phyloP scores from a whole-genome alignment of 2,797 vertebrate species.

The Anas flavirostris region DNA sequence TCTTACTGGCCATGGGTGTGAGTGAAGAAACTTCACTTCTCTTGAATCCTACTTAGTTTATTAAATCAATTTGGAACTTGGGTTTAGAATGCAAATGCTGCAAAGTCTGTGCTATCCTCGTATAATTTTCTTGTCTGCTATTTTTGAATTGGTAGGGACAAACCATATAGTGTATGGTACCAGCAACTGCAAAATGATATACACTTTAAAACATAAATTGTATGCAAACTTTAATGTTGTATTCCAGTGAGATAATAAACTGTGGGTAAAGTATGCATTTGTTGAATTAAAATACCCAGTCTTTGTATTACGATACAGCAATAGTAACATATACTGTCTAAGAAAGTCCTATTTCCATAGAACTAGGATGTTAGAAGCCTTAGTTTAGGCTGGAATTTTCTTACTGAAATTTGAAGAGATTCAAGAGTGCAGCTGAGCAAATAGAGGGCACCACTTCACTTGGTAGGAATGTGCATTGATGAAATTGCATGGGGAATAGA shows the following conservation, averaged over 20 bases:
- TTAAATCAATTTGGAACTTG: not conserved
- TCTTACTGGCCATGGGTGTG: not conserved
- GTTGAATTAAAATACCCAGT: not conserved
- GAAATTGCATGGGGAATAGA: not conserved
- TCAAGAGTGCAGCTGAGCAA: not conserved
- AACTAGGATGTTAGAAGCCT: not conserved
- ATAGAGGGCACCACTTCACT: not conserved
- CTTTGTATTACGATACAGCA: not conserved
- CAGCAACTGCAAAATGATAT: not conserved
- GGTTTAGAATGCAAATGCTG: not conserved
- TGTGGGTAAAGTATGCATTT: not conserved
- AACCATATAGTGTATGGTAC: not conserved
- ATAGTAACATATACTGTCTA: not conserved
- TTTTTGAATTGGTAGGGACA: not conserved
- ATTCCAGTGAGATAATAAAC: conserved; percentile 15
- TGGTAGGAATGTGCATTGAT: not conserved
- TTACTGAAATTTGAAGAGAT: not conserved
- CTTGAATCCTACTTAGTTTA: not conserved
- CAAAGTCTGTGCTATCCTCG: fast-evolving
- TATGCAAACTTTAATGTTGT: not conserved
- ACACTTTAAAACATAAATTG: not conserved
- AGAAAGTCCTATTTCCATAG: not conserved
- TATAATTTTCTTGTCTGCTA: not conserved
- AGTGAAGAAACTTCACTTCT: not conserved
- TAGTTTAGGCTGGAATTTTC: not conserved